Conservation (phyloP, 2,113 vertebrate genomes). For the Verasper variegatus region DNA sequence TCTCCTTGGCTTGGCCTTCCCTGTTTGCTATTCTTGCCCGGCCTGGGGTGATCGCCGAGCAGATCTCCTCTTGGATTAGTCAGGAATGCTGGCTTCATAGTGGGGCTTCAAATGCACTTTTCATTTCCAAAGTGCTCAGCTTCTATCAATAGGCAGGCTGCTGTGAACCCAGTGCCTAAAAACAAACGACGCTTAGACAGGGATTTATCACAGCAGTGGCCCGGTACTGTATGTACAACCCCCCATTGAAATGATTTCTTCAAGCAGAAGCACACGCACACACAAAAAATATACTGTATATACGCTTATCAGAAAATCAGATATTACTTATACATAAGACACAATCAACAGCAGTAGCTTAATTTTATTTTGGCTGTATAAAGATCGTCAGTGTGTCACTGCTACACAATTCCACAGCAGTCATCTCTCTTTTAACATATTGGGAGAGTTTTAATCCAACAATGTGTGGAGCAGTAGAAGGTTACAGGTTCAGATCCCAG, state of each 20-base stretch:
- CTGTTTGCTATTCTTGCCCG: slow-evolving; percentile 17
- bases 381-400: too few relatives aligned
- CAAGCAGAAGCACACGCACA: background rate
- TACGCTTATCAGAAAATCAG: too few relatives aligned
- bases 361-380: too few relatives aligned
- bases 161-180: slow-evolving; percentile 49
- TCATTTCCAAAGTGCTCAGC: slow-evolving; percentile 45
- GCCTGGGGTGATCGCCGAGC: background rate
- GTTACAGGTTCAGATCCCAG: too few relatives aligned
- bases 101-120: slow-evolving; percentile 46
- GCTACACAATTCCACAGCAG: too few relatives aligned
- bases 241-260: slow-evolving; percentile 1
- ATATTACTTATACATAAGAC: too few relatives aligned
- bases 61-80: slow-evolving; percentile 52
- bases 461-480: too few relatives aligned
- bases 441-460: too few relatives aligned
- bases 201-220: slow-evolving; percentile 44
- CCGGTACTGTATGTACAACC: slow-evolving; percentile 35
- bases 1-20: background rate
- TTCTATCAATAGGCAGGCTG: slow-evolving; percentile 38
- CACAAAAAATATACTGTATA: background rate
- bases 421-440: too few relatives aligned
- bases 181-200: slow-evolving; percentile 43
- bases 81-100: slow-evolving; percentile 63
- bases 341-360: too few relatives aligned